Evolutionary conservation across 2,113 vertebrate genomes (phyloP), one percentile per base, ranked within the genome.

Genomic region (Zosterops pallidus): DNA sequence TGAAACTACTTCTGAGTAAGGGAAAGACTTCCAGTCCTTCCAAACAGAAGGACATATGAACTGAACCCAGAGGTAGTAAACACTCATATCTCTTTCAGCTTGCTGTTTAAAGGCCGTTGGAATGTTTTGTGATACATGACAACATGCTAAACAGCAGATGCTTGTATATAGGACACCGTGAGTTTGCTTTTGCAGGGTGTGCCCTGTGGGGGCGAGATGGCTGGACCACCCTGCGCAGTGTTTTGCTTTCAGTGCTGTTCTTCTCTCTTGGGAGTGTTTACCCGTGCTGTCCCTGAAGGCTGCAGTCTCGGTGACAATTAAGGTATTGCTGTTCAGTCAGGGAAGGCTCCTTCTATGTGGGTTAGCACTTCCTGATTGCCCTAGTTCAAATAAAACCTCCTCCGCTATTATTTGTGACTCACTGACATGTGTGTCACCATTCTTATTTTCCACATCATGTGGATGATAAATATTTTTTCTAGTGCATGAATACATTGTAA

Each of bases 391-490:
- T 86, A 86, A 77, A 85, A 80, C 37, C 49, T 92, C 85, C 50
- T 69, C 41, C 5, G 3, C 28, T 77, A 10, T 87, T 94, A 72
- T 39, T 86, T 91, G 29, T 94, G 90, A 94, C 75, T 96, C 94
- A 85, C 14, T 81, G 67, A 86, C 39, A 64, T 49, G 10, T 46
- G 67, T 89, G 76, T 78, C 60, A 74, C 47, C 28, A 26, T 67
- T 62, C 60, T 63, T 71, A 74, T 92, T 94, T 92, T 95, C 88
- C 57, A 49, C 2, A 31, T 88, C 57, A 63, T 53, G 29, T 85
- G 42, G 29, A 16, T 92, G 71, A 46, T 87, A 59, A 69, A 44
- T 77, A 18, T 59, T 69, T 75, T 50, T 69, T 75, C 20, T 87
- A 37, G 26, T 21, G 20, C 33, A 47, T 46, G 6, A 83, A 42